Base-by-base conservation (phyloP, 1,140 invertebrate genomes). In the Drosophila watanabei region DNA sequence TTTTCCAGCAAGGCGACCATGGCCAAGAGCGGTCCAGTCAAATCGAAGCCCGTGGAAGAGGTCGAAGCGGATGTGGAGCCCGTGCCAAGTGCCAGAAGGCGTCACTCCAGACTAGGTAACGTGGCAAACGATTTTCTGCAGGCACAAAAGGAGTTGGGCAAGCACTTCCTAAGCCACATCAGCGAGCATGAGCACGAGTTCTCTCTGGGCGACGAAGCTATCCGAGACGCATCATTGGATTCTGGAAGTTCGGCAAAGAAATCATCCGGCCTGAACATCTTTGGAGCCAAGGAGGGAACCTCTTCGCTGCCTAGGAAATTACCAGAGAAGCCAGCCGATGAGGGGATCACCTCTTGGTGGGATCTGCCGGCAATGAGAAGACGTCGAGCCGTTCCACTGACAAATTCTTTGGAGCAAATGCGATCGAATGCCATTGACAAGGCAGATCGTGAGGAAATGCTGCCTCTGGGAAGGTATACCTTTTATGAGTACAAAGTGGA, bases 151-250 rank as follows among this genome's bases (percentile, higher is more conserved):
- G 88, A 92, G 63, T 56, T 92, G 1, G 80, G 91, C 8, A 85
- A 90, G 16, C 75, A 89, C 49, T 91, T 92, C 41, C 76, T 89
- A 4, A 75, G 86, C n/a, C 82, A 89, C 45, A 90, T 89, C 10
- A 72, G 68, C 13, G 79, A 81, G 37, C 86, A 90, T 39, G 79
- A 89, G 20, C 46, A 79, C 7, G 69, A 84, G 30, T 70, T 80
- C 9, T 37, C 84, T 0, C 39, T 82, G 32, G 65, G 65, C 0
- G 73, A 85, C 18, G 70, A 85, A 32, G 14, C 39, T 0, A 1
- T 39, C 2, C 48, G 45, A 13, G 76, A 81, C 1, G 37, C 37
- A 9, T 65, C 79, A 2, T 43, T 45, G 1, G 79, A 79, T 11
- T 8, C 39, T 2, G 45, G 8, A 5, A 45, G 9, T 7, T 7